A percentile compares a stretch with the other conserved stretches of the same genome.
Evolutionary conservation across 2,113 vertebrate species (phyloP).

Genomic region (Pristiophorus japonicus): DNA sequence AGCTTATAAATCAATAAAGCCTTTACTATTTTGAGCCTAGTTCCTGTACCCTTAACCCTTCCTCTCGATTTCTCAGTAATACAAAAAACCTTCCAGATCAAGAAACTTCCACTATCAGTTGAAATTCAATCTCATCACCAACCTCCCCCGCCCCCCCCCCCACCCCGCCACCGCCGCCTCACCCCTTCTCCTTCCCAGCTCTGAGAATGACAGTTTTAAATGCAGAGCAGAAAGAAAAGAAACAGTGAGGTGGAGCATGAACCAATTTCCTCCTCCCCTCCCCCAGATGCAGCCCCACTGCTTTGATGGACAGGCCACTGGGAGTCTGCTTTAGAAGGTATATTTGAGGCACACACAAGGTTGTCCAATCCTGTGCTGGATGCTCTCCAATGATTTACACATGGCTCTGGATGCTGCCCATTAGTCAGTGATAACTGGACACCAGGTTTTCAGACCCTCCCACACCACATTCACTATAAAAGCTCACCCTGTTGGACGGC

Average conservation of each 20-base stretch:
- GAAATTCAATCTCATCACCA: neutral
- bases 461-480: neutral
- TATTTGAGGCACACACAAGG: neutral
- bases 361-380: neutral
- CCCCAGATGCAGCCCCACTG: neutral
- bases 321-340: neutral
- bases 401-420: neutral
- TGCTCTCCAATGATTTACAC: constrained; percentile 19
- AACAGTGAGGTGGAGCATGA: neutral
- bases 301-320: neutral
- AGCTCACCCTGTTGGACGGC: neutral
- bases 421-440: neutral
- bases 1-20: neutral
- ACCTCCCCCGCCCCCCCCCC: too few species aligned
- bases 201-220: neutral
- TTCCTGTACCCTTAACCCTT: neutral
- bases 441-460: neutral
- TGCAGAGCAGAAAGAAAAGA: neutral
- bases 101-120: neutral
- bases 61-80: neutral
- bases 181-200: neutral
- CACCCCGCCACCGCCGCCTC: too few species aligned
- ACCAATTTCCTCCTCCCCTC: neutral
- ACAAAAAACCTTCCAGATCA: neutral
- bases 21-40: neutral